Conservation (phyloP, 2,113 vertebrate species). For the Pedionomus torquatus region DNA sequence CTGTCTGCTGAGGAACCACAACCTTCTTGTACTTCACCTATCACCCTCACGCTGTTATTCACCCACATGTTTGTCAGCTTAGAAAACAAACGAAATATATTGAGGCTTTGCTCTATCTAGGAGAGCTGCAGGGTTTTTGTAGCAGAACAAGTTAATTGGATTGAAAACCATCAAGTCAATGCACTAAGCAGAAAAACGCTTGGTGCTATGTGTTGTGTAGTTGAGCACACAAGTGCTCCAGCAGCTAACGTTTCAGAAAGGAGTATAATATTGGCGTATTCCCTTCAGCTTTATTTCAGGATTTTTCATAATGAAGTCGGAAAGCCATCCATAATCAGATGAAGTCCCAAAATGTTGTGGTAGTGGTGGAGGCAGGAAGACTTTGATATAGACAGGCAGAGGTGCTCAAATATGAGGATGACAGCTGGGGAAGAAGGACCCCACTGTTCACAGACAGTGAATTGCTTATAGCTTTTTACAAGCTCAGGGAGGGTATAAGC, state of each 20-base stretch:
- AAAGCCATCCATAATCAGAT: not conserved
- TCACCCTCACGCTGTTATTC: not conserved
- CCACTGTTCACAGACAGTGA: slow-evolving; percentile 21
- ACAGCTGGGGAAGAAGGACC: slow-evolving; percentile 32
- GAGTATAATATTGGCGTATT: accelerated
- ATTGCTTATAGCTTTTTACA: slow-evolving; percentile 34
- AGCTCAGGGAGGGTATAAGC: not conserved
- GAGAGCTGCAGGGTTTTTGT: not conserved
- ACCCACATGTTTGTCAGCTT: not conserved
- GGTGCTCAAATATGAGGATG: not conserved
- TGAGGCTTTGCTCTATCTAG: not conserved
- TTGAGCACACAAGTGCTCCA: not conserved
- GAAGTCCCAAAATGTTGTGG: not conserved
- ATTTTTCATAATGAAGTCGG: not conserved
- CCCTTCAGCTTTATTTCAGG: not conserved
- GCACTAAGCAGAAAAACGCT: slow-evolving; percentile 1
- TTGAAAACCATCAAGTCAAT: not conserved
- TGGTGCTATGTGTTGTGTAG: not conserved
- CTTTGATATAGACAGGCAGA: not conserved
- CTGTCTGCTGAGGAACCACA: not conserved
- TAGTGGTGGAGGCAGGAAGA: not conserved
- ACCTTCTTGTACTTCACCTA: not conserved
- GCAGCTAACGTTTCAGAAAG: not conserved
- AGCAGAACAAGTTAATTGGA: not conserved
- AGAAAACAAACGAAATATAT: slow-evolving; percentile 15